These are phyloP conservation scores for Poecilia gillii DNA, from an alignment of 2,797 vertebrate genomes.

Conservation along the genomic window DNA sequence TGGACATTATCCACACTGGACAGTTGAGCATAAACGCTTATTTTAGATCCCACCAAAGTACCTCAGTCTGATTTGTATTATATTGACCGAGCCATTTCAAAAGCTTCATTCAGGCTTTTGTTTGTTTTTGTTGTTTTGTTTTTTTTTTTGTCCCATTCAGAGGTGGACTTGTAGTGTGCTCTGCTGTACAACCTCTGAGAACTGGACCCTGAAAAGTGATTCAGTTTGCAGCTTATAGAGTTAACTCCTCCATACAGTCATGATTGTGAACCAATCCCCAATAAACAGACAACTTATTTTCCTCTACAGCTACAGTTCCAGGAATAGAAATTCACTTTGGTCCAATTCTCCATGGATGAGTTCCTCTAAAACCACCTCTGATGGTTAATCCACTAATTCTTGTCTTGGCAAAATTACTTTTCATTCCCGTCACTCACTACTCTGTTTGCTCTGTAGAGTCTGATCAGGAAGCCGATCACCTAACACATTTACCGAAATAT, in stretches of 20 bases:
- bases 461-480: background rate
- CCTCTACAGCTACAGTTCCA: background rate
- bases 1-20: background rate
- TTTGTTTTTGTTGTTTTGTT: no score
- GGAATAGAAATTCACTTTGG: background rate
- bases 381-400: background rate
- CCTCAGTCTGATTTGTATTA: background rate
- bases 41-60: background rate
- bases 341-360: background rate
- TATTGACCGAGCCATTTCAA: background rate
- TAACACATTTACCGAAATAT: background rate
- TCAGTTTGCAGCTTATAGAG: background rate
- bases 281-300: background rate
- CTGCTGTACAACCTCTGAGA: background rate
- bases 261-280: background rate
- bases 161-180: background rate
- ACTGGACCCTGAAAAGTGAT: background rate
- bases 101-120: background rate
- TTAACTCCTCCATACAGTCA: background rate
- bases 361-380: background rate
- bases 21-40: background rate
- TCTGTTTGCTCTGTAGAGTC: background rate
- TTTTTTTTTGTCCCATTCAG: background rate
- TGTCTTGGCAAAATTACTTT: background rate
- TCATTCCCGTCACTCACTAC: background rate